Evolutionary conservation across 2,113 vertebrate species (phyloP), one percentile per base, ranked within the genome.

Genomic region (Proteles cristata): DNA sequence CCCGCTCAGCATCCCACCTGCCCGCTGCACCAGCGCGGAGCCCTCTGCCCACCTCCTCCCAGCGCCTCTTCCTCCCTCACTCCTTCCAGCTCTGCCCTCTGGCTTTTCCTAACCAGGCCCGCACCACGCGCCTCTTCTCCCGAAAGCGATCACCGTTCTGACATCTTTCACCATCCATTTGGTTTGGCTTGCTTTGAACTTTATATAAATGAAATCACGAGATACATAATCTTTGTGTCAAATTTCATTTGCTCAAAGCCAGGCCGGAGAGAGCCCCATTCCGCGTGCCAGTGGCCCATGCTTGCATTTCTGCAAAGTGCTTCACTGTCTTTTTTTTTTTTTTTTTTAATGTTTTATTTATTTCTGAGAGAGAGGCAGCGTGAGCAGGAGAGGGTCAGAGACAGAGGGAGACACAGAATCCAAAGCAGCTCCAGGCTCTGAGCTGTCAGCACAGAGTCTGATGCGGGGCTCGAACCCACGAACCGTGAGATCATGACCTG

Each of bases 1-100:
- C 10, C 9, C 2, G 0, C 21, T 10, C 35, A 2, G 26, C 3
- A 0, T 28, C 21, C 12, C 31, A 26, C 45, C 53, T 5, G 0
- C 7, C 11, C 16, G 2, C n/a, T 4, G 35, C 58, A 10, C 7
- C 12, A 23, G 2, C 4, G 26, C 2, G 2, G 1, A 58, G 8
- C 65, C 48, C 48, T 50, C 48, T 12, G 39, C 39, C 39, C 39
- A 39, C 17, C 21, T 14, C 33, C 23, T n/a, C 16, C 11, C 43
- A 5, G 1, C 21, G 39, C 39, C 39, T 39, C 39, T 39, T 39
- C 3, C 2, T 25, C 25, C 81, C 11, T 8, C 16, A 8, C 28
- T 31, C 33, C 61, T 35, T n/a, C 35, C 73, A 16, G 39, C 71
- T 21, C 11, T 3, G 5, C 39, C 39, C 25, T 0, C 12, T 14